Evolutionary conservation across 2,113 vertebrate species (phyloP).

Genomic region (Indicator indicator): DNA sequence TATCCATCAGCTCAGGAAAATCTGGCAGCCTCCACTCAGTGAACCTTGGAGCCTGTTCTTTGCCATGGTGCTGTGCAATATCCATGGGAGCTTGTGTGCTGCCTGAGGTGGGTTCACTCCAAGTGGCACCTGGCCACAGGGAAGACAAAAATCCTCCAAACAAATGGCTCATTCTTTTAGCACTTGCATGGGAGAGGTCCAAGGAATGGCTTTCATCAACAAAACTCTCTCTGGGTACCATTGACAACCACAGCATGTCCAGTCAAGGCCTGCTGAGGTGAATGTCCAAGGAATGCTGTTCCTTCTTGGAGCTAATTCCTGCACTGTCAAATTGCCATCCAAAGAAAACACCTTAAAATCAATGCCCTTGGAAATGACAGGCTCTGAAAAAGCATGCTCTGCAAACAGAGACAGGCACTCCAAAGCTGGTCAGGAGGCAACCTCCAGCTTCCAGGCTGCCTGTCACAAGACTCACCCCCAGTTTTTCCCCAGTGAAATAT

Average conservation of each 20-base stretch:
- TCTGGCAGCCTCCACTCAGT: not conserved
- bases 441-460: not conserved
- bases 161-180: conserved; percentile 12
- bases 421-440: not conserved
- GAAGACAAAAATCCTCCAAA: not conserved
- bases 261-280: not conserved
- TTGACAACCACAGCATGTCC: not conserved
- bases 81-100: rapidly evolving
- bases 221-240: conserved; percentile 11
- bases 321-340: not conserved
- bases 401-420: not conserved
- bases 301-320: not conserved
- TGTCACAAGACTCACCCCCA: not conserved
- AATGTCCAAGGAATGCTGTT: conserved; percentile 29
- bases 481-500: conserved; percentile 24
- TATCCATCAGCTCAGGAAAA: not conserved
- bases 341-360: conserved; percentile 56
- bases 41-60: not conserved
- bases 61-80: rapidly evolving
- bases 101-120: conserved; percentile 7
- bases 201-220: not conserved
- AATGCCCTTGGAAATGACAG: not conserved
- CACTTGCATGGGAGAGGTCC: not conserved
- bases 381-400: not conserved
- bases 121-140: not conserved